Evolutionary conservation across 2,888 invertebrate species (phyloP).

Genomic region (Epirrita christyi): DNA sequence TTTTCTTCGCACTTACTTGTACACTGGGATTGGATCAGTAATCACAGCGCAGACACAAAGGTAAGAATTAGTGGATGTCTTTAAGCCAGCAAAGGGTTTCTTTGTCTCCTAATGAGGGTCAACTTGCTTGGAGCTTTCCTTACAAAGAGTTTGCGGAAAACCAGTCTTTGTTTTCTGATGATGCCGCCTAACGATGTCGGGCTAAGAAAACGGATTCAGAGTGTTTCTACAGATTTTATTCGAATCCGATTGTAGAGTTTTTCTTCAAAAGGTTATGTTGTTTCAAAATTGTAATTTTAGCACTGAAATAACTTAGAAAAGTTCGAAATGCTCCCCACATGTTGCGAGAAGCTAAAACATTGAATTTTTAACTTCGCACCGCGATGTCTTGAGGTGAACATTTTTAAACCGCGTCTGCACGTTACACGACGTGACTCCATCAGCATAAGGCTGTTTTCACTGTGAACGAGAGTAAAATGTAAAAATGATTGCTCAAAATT

Average conservation of each 20-base stretch:
- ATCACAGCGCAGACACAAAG: slow-evolving; percentile 48
- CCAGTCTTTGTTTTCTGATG: slow-evolving; percentile 40
- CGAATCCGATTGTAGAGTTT: background rate
- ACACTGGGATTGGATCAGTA: slow-evolving; percentile 40
- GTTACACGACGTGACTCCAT: slow-evolving; percentile 58
- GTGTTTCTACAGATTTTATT: slow-evolving; percentile 6
- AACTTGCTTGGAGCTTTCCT: slow-evolving; percentile 48
- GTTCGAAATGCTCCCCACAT: slow-evolving; percentile 27
- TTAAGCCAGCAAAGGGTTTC: slow-evolving; percentile 53
- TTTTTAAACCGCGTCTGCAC: slow-evolving; percentile 64
- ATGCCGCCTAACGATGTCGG: slow-evolving; percentile 38
- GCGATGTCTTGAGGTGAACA: slow-evolving; percentile 54
- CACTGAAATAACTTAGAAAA: slow-evolving; percentile 14
- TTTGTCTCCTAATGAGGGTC: slow-evolving; percentile 64
- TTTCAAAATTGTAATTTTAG: background rate
- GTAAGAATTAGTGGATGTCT: slow-evolving; percentile 54
- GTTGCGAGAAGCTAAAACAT: slow-evolving; percentile 53
- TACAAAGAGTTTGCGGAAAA: slow-evolving; percentile 51
- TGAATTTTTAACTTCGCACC: slow-evolving; percentile 65
- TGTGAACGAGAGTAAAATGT: slow-evolving; percentile 35
- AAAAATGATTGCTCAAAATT: slow-evolving; percentile 36
- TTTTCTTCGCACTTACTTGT: slow-evolving; percentile 5
- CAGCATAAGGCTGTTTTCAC: slow-evolving; percentile 47
- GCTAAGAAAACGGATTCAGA: slow-evolving; percentile 15
- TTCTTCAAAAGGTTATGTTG: background rate